Percentiles rank a stretch among this genome's conserved stretches.
Evolutionary conservation across 1,140 invertebrate species (phyloP).

Genomic region (Bombus cullumanus): DNA sequence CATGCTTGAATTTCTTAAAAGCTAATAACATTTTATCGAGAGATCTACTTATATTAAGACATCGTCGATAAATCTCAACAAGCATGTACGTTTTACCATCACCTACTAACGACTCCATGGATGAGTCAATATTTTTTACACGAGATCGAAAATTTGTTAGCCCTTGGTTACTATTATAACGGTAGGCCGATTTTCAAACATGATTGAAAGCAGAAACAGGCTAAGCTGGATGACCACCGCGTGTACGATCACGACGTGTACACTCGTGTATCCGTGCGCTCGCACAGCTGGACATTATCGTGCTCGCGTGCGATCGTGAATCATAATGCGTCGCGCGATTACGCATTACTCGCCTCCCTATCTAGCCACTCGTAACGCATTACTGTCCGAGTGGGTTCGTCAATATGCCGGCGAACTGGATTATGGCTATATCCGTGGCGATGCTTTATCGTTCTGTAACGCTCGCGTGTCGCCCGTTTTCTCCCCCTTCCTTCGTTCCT

Average conservation of each 20-base stretch:
- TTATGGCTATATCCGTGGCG: conserved; percentile 23
- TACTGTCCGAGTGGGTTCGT: conserved; percentile 36
- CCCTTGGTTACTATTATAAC: neutral
- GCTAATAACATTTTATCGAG: neutral
- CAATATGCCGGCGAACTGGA: conserved; percentile 41
- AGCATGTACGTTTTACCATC: neutral
- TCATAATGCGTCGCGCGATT: conserved; percentile 49
- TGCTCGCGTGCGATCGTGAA: conserved; percentile 39
- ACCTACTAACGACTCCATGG: neutral
- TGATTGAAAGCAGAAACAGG: too few relatives aligned
- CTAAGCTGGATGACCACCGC: neutral
- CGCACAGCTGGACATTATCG: conserved; percentile 35
- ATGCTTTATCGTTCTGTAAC: conserved; percentile 32
- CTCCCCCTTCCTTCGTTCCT: neutral
- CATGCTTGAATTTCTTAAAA: neutral
- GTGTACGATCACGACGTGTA: neutral
- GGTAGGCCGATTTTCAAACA: neutral
- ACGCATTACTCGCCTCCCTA: conserved; percentile 44
- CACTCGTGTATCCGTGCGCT: neutral
- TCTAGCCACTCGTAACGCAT: conserved; percentile 50
- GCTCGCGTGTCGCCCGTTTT: conserved; percentile 13
- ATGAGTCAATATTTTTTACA: neutral
- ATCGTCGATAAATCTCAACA: neutral
- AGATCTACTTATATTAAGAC: neutral
- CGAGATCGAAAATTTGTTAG: neutral